Base-by-base conservation (phyloP, 2,888 invertebrate species). In the Cyrtodaria siliqua region DNA sequence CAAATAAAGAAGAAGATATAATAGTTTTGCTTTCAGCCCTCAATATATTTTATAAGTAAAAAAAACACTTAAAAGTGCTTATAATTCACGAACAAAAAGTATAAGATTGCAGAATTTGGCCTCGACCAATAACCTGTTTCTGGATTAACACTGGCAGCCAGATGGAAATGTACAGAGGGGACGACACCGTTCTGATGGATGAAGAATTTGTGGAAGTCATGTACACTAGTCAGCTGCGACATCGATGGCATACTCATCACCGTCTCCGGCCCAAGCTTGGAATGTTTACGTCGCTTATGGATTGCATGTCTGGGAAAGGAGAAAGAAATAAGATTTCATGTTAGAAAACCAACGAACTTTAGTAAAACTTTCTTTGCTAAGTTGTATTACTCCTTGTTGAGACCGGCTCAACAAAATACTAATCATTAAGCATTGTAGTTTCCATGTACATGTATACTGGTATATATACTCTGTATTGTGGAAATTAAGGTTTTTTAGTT, bases 191-290 rank as follows among this genome's bases (percentile, higher is more conserved):
- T 95, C 38, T 96, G 96, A 92, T 96, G 96, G 89, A 96, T 95
- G 72, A 96, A 96, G 89, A 96, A 96, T 84, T 96, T 96, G 94
- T 98, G 98, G 93, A 98, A 98, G 94, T 98, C 98, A 92, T 98
- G 98, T 2, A 97, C 97, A 16, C 82, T 81, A 14, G 71, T 62
- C 6, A 83, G 69, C 26, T 77, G 84, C 24, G 84, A 71, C 50
- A 89, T 63, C 57, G 77, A 79, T n/a, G 88, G 82, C 60, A 87
- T 80, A 49, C 87, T 88, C 87, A 87, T 86, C 40, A 87, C 79
- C 3, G 84, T 87, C 42, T 90, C 89, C 6, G 87, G 85, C 2
- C 89, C 87, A 59, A 88, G 86, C 74, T 89, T 88, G 20, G 85
- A 75, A 40, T 89, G 90, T 60, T 87, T 88, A 62, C 82, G 81